phyloP scores from a whole-genome alignment of 2,888 invertebrate genomes.

The Megamerina dolium region DNA sequence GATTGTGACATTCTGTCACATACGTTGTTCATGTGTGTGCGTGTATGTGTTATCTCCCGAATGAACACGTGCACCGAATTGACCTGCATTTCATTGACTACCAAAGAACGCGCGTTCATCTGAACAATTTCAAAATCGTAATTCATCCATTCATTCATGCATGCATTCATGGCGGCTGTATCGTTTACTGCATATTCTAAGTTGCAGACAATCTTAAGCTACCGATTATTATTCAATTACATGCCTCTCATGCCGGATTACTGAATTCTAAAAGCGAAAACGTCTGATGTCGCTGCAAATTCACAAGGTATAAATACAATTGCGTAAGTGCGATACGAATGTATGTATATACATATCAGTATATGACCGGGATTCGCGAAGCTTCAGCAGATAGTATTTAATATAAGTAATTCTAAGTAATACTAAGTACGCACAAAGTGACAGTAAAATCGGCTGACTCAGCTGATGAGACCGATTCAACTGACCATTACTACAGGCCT shows the following conservation, averaged over 20 bases:
- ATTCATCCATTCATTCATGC: too few relatives aligned
- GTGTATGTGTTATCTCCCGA: too few relatives aligned
- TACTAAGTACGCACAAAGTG: too few relatives aligned
- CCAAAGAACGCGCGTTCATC: slow-evolving; percentile 9
- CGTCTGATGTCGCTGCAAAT: background rate
- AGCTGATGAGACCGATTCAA: background rate
- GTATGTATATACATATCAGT: too few relatives aligned
- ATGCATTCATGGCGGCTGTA: slow-evolving; percentile 1
- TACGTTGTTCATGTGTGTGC: too few relatives aligned
- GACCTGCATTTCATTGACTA: slow-evolving; percentile 33
- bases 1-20: slow-evolving; percentile 10
- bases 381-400: too few relatives aligned
- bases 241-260: slow-evolving; percentile 8
- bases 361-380: too few relatives aligned
- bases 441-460: background rate
- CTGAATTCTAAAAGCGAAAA: background rate
- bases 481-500: slow-evolving; percentile 2
- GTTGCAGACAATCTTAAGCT: slow-evolving; percentile 16
- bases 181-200: background rate
- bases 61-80: slow-evolving; percentile 18
- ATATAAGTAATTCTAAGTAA: too few relatives aligned
- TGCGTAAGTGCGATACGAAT: too few relatives aligned
- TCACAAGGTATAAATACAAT: too few relatives aligned
- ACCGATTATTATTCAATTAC: slow-evolving; percentile 38
- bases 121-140: too few relatives aligned